Base-by-base conservation (phyloP, 1,140 invertebrate species). In the Tetragonula clypearis region DNA sequence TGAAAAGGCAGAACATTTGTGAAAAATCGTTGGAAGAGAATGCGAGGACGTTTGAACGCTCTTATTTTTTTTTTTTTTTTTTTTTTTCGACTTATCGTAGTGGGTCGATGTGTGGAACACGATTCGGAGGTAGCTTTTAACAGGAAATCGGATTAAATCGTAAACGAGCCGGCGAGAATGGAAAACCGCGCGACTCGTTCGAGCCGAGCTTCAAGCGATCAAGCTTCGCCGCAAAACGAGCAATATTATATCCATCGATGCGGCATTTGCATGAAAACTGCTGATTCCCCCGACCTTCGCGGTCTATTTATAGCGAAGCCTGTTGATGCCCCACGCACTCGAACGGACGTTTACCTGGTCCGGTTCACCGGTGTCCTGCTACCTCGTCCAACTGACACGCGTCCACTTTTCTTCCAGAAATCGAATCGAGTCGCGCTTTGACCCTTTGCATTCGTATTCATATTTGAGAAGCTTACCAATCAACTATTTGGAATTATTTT, bases 201-300 rank as follows among this genome's bases (percentile, higher is more conserved):
- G 80, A 55, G 49, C 23, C 41, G 41, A 6, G n/a, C 56, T n/a
- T n/a, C n/a, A n/a, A n/a, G 23, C 41, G 69, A 75, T 80, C 26
- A 35, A n/a, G 17, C 23, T 19, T 26, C 21, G 14, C 30, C 75
- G 78, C 74, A 88, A 92, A 92, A 91, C 82, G 82, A 89, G 81
- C 86, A 79, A 91, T 91, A 92, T 92, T 88, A 90, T 92, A 35
- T 93, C 85, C 91, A 92, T 92, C 92, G 88, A 90, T 88, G 86
- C 75, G 23, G 85, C 88, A 93, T 93, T 93, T 93, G 92, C 89
- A 92, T 92, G 90, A 93, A 92, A 92, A 92, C 78, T 92, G 86
- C 90, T 88, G 90, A 92, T 92, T 92, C 91, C 87, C 91, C 89
- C 92, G 91, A 93, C 91, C 92, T 93, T 93, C 91, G 89, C 87